These are phyloP conservation scores for Penaeus vannamei DNA, from an alignment of 1,140 invertebrate genomes.

Conservation along the genomic window DNA sequence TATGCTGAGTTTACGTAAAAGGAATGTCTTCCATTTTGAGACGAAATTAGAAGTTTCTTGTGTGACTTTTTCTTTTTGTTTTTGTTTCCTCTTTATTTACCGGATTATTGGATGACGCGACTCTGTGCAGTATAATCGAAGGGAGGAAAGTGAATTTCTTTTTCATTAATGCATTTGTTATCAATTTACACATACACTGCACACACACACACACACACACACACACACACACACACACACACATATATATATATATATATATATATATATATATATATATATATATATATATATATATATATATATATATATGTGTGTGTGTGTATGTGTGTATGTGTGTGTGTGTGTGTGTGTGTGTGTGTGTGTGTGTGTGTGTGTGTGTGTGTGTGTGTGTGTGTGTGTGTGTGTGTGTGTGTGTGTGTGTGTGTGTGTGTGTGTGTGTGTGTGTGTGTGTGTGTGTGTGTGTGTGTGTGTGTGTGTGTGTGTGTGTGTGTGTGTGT, in stretches of 20 bases:
- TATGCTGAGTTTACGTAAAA: neutral
- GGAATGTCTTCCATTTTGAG: too few species aligned
- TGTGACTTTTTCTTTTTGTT: too few species aligned
- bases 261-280: slow-evolving; percentile 42
- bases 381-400: slow-evolving; percentile 31
- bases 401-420: slow-evolving; percentile 10
- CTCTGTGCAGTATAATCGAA: too few species aligned
- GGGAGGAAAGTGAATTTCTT: too few species aligned
- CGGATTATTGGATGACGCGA: too few species aligned
- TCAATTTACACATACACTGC: neutral
- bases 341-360: slow-evolving; percentile 25
- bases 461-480: neutral
- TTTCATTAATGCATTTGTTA: too few species aligned
- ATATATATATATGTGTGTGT: slow-evolving; percentile 48
- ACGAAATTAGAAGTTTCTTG: too few species aligned
- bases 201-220: neutral
- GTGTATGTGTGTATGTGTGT: slow-evolving; percentile 29
- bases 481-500: too few species aligned
- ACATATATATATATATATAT: slow-evolving; percentile 33
- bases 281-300: slow-evolving; percentile 40
- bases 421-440: slow-evolving; percentile 2
- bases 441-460: neutral
- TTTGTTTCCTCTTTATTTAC: too few species aligned
- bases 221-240: neutral
- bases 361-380: slow-evolving; percentile 6